A percentile compares a stretch with the other conserved stretches of the same genome.
Conservation (phyloP, 30 jellyfish, hydroid and myxozoan genomes). For the Aurelia sp. region DNA sequence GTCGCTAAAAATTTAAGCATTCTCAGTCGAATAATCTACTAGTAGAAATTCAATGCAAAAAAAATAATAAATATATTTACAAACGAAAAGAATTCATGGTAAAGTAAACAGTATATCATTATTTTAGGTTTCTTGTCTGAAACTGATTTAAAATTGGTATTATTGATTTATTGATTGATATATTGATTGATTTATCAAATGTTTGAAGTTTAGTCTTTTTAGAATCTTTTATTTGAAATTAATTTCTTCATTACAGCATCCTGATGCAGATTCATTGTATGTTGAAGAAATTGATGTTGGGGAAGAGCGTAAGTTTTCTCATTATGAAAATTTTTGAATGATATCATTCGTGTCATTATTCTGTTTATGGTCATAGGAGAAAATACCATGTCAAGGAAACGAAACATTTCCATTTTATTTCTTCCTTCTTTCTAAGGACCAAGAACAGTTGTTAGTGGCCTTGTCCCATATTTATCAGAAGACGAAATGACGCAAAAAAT, state of each 20-base stretch:
- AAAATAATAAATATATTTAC: too few relatives aligned
- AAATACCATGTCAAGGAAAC: neutral
- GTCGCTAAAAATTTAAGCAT: too few relatives aligned
- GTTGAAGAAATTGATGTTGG: conserved; percentile 95
- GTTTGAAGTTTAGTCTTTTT: neutral
- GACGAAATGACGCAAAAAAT: conserved; percentile 72
- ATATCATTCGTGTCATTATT: too few relatives aligned
- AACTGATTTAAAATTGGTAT: too few relatives aligned
- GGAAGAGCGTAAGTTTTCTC: conserved; percentile 76
- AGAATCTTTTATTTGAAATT: neutral
- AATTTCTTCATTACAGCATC: conserved; percentile 73
- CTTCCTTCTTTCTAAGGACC: conserved; percentile 43
- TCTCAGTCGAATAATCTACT: too few relatives aligned
- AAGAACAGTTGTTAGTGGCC: conserved; percentile 95
- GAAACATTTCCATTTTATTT: neutral
- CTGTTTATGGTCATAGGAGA: neutral
- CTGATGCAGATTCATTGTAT: conserved; percentile 93
- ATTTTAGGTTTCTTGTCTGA: too few relatives aligned
- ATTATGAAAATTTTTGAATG: neutral
- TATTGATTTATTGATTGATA: too few relatives aligned
- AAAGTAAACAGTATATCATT: too few relatives aligned
- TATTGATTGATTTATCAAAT: too few relatives aligned
- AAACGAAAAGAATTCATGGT: too few relatives aligned
- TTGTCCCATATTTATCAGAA: conserved; percentile 62
- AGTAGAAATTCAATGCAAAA: too few relatives aligned